A percentile compares a stretch with the other conserved stretches of the same genome.
Evolutionary conservation across 2,888 invertebrate genomes (phyloP).

Genomic region (Drosophila acutilabella): DNA sequence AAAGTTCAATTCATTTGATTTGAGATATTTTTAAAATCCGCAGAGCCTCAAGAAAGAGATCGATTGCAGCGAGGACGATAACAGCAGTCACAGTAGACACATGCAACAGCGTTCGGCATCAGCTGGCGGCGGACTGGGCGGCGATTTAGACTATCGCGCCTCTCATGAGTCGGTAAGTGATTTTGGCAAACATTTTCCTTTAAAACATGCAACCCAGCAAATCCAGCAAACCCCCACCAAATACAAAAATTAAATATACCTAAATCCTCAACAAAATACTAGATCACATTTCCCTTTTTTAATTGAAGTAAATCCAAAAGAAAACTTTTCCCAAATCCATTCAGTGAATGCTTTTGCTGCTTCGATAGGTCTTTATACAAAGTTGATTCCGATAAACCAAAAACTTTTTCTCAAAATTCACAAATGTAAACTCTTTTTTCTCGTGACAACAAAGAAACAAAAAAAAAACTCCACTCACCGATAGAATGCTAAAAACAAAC

Average conservation of each 20-base stretch:
- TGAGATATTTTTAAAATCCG: conserved; percentile 1
- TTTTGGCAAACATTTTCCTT: conserved; percentile 15
- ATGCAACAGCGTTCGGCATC: conserved; percentile 87
- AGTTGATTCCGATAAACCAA: conserved; percentile 15
- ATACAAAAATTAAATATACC: conserved; percentile 13
- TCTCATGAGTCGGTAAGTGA: conserved; percentile 93
- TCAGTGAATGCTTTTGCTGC: conserved; percentile 76
- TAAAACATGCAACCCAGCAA: conserved; percentile 8
- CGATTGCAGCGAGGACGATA: conserved; percentile 91
- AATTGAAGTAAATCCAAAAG: conserved; percentile 15
- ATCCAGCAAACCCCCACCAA: conserved; percentile 15
- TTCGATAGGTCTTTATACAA: conserved; percentile 68
- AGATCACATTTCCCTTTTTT: background rate
- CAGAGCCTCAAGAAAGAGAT: conserved; percentile 96
- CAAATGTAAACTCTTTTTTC: conserved; percentile 9
- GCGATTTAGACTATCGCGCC: conserved; percentile 93
- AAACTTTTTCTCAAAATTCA: conserved; percentile 20
- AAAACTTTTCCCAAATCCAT: conserved; percentile 41
- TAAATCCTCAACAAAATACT: background rate
- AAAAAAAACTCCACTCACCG: conserved; percentile 25
- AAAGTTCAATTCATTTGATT: background rate
- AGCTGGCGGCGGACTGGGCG: conserved; percentile 85
- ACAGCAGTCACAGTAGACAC: conserved; percentile 82
- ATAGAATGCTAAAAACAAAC: conserved; percentile 25
- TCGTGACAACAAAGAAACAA: conserved; percentile 16